Evolutionary conservation across 2,888 invertebrate genomes (phyloP).

Genomic region (Odontothrips loti): DNA sequence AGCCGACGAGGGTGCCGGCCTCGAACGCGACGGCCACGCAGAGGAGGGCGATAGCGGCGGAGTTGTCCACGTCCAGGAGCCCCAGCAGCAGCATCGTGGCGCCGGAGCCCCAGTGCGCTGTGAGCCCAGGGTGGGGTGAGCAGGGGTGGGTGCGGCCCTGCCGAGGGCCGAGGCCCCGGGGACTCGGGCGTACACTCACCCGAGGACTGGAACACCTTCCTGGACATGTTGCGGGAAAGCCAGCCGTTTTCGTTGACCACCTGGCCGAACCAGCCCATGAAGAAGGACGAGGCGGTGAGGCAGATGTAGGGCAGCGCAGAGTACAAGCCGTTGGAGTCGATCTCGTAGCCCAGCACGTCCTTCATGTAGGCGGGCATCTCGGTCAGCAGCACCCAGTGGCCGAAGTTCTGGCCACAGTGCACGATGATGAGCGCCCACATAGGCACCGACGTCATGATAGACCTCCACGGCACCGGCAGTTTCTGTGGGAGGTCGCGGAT

Average conservation of each 20-base stretch:
- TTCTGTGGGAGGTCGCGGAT: conserved; percentile 40
- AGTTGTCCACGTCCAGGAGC: conserved; percentile 43
- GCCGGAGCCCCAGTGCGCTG: conserved; percentile 44
- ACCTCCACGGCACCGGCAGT: not conserved
- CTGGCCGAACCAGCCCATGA: conserved; percentile 3
- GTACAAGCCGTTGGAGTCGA: conserved; percentile 49
- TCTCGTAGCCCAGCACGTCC: conserved; percentile 63
- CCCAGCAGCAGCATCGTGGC: conserved; percentile 47
- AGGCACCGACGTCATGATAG: not conserved
- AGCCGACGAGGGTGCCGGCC: conserved; percentile 67
- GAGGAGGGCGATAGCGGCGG: conserved; percentile 59
- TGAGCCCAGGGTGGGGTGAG: not conserved
- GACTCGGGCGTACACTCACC: not conserved
- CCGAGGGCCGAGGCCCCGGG: not conserved
- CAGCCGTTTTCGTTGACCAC: not conserved
- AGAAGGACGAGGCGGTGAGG: not conserved
- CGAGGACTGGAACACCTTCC: not conserved
- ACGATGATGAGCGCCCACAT: conserved; percentile 62
- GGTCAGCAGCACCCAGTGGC: conserved; percentile 75
- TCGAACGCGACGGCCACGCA: conserved; percentile 70
- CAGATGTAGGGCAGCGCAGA: conserved; percentile 4
- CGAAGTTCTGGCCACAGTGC: conserved; percentile 71
- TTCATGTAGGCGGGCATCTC: conserved; percentile 76
- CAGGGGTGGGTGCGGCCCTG: not conserved
- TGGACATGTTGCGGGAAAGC: not conserved